Conservation (phyloP, 1,140 invertebrate species). For the Eupeodes corollae region DNA sequence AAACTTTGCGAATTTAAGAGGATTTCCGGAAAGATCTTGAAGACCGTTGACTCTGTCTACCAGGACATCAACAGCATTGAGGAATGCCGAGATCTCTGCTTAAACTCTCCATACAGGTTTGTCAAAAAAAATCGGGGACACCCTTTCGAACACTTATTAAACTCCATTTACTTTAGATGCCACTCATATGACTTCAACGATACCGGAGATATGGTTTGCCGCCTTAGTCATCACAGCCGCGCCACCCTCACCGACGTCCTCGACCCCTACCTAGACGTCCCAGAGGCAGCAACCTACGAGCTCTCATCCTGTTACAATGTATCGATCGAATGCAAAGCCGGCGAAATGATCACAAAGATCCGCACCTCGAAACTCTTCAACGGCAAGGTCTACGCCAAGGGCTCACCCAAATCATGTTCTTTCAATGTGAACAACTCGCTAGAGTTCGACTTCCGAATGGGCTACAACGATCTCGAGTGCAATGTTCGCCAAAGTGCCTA, state of each 20-base stretch:
- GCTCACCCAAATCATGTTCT: conserved; percentile 85
- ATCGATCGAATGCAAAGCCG: conserved; percentile 78
- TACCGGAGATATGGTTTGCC: conserved; percentile 82
- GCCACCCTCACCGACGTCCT: conserved; percentile 79
- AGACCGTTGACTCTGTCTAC: conserved; percentile 87
- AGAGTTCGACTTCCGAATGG: conserved; percentile 79
- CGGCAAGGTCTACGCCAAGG: conserved; percentile 88
- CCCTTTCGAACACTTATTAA: neutral
- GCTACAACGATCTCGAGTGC: conserved; percentile 81
- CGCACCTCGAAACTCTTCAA: conserved; percentile 86
- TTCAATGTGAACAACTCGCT: conserved; percentile 72
- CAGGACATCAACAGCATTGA: conserved; percentile 77
- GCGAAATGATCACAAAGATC: conserved; percentile 85
- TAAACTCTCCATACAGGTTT: conserved; percentile 68
- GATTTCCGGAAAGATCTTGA: conserved; percentile 72
- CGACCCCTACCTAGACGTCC: conserved; percentile 80
- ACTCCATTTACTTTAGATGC: conserved; percentile 45
- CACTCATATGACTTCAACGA: conserved; percentile 89
- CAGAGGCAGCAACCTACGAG: conserved; percentile 82
- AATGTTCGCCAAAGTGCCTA: conserved; percentile 78
- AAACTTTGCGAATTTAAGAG: conserved; percentile 89
- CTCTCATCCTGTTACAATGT: conserved; percentile 90
- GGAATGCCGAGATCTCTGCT: conserved; percentile 76
- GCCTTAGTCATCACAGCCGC: conserved; percentile 78
- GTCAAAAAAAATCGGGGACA: neutral